Percentiles rank a stretch among this genome's conserved stretches.
phyloP scores from a whole-genome alignment of 2,113 vertebrate genomes.

The Lophius piscatorius region DNA sequence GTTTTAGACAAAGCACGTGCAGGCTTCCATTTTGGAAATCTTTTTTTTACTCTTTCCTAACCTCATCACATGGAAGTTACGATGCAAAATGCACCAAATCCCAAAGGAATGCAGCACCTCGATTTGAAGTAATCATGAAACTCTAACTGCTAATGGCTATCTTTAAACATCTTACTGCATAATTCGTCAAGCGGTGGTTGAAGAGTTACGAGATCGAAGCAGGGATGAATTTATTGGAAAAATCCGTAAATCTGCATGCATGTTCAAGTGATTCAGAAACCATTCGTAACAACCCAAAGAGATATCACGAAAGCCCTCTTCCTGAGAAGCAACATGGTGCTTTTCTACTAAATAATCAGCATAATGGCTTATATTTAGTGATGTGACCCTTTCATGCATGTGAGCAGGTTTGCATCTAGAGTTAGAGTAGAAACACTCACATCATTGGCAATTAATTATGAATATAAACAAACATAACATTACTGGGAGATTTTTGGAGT shows the following conservation, averaged over 20 bases:
- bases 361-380: neutral
- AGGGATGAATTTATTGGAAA: conserved; percentile 19
- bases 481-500: too few relatives aligned
- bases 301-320: neutral
- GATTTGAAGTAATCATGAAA: conserved; percentile 35
- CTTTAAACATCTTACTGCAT: conserved; percentile 29
- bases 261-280: conserved; percentile 17
- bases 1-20: conserved; percentile 81
- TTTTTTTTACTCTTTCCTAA: conserved; percentile 10
- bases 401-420: too few relatives aligned
- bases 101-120: conserved; percentile 22
- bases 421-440: conserved; percentile 16
- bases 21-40: conserved; percentile 41
- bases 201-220: conserved; percentile 33
- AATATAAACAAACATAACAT: neutral
- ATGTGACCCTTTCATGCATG: conserved; percentile 24
- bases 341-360: conserved; percentile 1
- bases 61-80: conserved; percentile 35
- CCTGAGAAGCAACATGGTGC: neutral
- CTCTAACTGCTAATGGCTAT: conserved; percentile 12
- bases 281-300: neutral
- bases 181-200: conserved; percentile 18
- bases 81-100: conserved; percentile 35
- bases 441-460: too few relatives aligned
- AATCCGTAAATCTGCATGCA: conserved; percentile 49